Evolutionary conservation across 2,888 invertebrate species (phyloP).

Genomic region (Emmelina monodactyla): DNA sequence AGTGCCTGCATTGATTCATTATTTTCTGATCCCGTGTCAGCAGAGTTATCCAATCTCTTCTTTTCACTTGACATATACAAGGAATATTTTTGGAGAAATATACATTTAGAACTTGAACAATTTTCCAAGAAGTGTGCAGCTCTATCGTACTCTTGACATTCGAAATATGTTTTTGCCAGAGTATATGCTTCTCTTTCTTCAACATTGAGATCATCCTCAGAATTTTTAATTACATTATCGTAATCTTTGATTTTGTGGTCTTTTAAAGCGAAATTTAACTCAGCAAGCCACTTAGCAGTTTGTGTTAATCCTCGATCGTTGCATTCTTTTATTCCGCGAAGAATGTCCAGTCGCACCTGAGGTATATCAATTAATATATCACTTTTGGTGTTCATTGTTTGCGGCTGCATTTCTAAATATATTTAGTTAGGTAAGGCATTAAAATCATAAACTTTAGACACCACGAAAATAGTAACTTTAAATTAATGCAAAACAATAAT

Average conservation of each 20-base stretch:
- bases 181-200: slow-evolving; percentile 77
- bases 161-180: slow-evolving; percentile 88
- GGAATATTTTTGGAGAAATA: slow-evolving; percentile 87
- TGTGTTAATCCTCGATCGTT: slow-evolving; percentile 80
- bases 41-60: slow-evolving; percentile 80
- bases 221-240: slow-evolving; percentile 38
- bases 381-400: slow-evolving; percentile 36
- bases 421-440: too few species aligned
- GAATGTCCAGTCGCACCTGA: slow-evolving; percentile 49
- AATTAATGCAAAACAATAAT: too few species aligned
- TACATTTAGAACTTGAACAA: slow-evolving; percentile 73
- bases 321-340: slow-evolving; percentile 69
- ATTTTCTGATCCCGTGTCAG: slow-evolving; percentile 43
- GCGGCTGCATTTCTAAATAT: slow-evolving; percentile 41
- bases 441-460: too few species aligned
- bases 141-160: slow-evolving; percentile 89
- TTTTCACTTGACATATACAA: slow-evolving; percentile 90
- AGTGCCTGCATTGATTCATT: slow-evolving; percentile 50
- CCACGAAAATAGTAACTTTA: too few species aligned
- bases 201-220: slow-evolving; percentile 50
- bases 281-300: slow-evolving; percentile 88
- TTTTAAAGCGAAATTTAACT: slow-evolving; percentile 79
- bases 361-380: slow-evolving; percentile 50
- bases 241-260: slow-evolving; percentile 68
- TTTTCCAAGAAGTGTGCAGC: slow-evolving; percentile 82